Evolutionary conservation across 1,140 invertebrate genomes (phyloP).

Genomic region (Trypoxylus dichotomus): DNA sequence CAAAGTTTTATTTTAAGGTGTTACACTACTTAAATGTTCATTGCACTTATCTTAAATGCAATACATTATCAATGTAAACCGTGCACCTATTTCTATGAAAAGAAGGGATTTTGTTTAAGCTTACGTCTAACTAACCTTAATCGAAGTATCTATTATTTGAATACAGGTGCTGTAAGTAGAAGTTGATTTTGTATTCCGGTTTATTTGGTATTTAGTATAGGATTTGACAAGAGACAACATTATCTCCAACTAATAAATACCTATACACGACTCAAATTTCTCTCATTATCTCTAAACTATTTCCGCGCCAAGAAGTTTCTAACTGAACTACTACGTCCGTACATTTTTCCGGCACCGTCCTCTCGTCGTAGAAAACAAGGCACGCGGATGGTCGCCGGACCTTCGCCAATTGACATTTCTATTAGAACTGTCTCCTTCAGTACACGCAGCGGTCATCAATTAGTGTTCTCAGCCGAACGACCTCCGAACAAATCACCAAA

Average conservation of each 20-base stretch:
- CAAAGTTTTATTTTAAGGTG: too few species aligned
- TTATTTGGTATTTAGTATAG: too few species aligned
- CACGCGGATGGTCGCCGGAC: background rate
- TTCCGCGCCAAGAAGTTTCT: background rate
- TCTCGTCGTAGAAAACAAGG: constrained; percentile 1
- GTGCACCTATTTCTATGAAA: too few species aligned
- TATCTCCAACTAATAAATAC: background rate
- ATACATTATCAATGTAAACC: too few species aligned
- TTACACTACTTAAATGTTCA: too few species aligned
- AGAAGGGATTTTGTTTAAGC: too few species aligned
- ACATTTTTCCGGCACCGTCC: background rate
- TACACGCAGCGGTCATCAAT: constrained; percentile 37
- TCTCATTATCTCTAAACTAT: background rate
- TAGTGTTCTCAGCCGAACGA: constrained; percentile 37
- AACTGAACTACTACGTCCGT: background rate
- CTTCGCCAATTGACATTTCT: constrained; percentile 37
- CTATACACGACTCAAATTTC: background rate
- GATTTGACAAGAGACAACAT: too few species aligned
- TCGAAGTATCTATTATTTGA: too few species aligned
- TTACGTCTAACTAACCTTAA: too few species aligned
- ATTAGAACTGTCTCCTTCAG: constrained; percentile 39
- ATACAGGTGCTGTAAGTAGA: too few species aligned
- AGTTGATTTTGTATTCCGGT: too few species aligned
- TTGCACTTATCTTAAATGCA: too few species aligned
- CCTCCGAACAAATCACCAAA: constrained; percentile 38